A percentile compares a stretch with the other conserved stretches of the same genome.
Conservation (phyloP, 2,797 vertebrate genomes). For the Pachyuromys duprasi region DNA sequence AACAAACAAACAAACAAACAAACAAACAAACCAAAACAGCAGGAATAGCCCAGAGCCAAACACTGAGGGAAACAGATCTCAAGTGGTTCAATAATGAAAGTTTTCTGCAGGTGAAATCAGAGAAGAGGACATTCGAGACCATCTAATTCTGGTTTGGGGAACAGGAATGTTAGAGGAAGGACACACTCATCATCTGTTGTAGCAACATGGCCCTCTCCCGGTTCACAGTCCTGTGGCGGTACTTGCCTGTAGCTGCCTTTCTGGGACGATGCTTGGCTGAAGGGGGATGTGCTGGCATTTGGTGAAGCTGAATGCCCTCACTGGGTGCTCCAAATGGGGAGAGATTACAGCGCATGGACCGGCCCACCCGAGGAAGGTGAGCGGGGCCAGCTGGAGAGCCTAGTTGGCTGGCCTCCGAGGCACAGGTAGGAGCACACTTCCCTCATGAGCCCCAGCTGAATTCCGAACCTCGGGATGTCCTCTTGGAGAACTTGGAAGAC, state of each 20-base stretch:
- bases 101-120: background rate
- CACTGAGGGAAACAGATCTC: background rate
- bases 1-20: no score
- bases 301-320: background rate
- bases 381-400: background rate
- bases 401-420: background rate
- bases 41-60: background rate
- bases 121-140: background rate
- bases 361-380: background rate
- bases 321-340: background rate
- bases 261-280: background rate
- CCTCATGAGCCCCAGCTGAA: background rate
- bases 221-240: background rate
- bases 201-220: background rate
- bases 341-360: background rate
- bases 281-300: background rate
- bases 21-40: no score
- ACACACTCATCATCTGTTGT: background rate
- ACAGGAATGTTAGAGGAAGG: background rate
- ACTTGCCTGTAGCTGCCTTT: background rate
- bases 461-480: background rate
- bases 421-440: background rate
- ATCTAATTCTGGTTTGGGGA: background rate
- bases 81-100: background rate
- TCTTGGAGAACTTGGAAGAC: background rate